Evolutionary conservation across 2,888 invertebrate species (phyloP), one percentile per base, ranked within the genome.

Genomic region (Acanthoscelides obtectus): DNA sequence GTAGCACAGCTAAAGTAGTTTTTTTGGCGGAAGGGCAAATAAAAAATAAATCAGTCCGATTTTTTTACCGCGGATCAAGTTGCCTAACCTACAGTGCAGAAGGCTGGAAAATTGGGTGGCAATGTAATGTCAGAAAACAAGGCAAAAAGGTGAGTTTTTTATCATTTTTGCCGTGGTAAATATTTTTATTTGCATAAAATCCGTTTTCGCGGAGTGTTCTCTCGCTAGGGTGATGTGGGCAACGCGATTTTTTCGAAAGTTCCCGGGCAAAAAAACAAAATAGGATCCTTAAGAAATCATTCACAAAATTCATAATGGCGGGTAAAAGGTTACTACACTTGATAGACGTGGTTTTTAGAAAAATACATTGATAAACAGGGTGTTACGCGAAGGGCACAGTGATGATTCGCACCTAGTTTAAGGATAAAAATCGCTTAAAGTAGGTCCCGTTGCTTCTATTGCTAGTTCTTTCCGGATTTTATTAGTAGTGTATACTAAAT

Each of bases 101-200:
- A 90, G 89, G 89, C 90, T 45, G 90, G 90, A 90, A 90, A 90
- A 90, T 90, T 90, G 90, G 90, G 90, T 90, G 90, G 90, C 90
- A 90, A 90, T 91, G 91, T 91, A 90, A 92, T 91, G 91, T 91
- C 91, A 91, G 90, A 91, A 90, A 86, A 89, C 90, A 90, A 89
- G 89, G 90, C 88, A 90, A 79, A 78, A 90, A 90, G 92, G 92
- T 92, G 89, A 92, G 92, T 88, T 88, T 87, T 87, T 86, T 75
- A 74, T 70, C 45, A 72, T 76, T 77, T 77, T 77, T 73, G 68
- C 68, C 69, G 27, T 20, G 20, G 22, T 65, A 67, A 72, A 67
- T 69, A 68, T 70, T 71, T 70, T 66, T 66, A 68, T 69, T 69
- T 74, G 68, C 70, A 66, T 68, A 22, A 69, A 72, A 70, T 70